Percentiles rank a stretch among this genome's conserved stretches.
Evolutionary conservation across 2,797 vertebrate species (phyloP).

Genomic region (Tauraco hartlaubi): DNA sequence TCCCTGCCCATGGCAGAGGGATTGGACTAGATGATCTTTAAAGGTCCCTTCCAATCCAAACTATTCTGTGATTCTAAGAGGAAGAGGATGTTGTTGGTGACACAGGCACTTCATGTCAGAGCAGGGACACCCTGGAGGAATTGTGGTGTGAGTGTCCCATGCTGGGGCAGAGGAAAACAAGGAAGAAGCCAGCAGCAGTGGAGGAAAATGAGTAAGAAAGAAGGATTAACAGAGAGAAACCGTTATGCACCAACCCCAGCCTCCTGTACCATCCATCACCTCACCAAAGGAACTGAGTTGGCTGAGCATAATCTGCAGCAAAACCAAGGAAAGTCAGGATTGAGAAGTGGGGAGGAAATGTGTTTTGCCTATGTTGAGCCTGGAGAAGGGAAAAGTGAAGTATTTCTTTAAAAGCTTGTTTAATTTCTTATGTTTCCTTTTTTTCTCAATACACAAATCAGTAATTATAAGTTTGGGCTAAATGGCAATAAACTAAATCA

Average conservation of each 20-base stretch:
- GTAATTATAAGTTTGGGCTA: not conserved
- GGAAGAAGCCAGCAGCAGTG: not conserved
- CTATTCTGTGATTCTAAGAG: not conserved
- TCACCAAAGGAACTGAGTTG: not conserved
- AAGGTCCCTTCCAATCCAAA: not conserved
- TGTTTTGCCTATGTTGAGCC: not conserved
- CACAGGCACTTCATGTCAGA: fast-evolving
- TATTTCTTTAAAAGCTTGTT: not conserved
- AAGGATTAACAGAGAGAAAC: not conserved
- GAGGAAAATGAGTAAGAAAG: not conserved
- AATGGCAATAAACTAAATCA: not conserved
- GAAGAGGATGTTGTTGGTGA: not conserved
- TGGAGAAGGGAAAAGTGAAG: not conserved
- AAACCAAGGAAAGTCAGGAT: not conserved
- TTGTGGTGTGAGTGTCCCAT: not conserved
- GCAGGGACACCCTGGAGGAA: too few relatives aligned
- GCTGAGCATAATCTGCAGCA: not conserved
- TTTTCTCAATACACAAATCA: not conserved
- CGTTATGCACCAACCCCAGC: not conserved
- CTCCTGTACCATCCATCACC: not conserved
- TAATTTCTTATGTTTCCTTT: not conserved
- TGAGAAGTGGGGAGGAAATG: not conserved
- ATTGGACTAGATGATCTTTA: not conserved
- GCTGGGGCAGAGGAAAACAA: not conserved
- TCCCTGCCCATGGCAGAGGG: not conserved